Percentiles rank a stretch among this genome's conserved stretches.
These are phyloP conservation scores for Ariopsis seemanni DNA, from an alignment of 2,113 vertebrate genomes.

Conservation along the genomic window DNA sequence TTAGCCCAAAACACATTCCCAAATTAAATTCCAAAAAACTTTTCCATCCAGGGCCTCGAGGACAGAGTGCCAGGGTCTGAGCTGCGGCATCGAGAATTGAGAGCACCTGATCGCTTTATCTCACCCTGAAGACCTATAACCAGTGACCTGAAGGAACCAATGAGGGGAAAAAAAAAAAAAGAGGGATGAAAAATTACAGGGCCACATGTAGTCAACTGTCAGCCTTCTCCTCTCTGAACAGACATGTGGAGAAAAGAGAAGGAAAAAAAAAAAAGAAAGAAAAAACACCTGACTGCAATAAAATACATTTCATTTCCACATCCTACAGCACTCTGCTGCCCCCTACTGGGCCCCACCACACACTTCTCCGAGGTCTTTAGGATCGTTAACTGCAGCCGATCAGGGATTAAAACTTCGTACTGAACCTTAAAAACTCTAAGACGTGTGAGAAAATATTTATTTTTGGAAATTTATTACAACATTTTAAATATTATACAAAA, in stretches of 20 bases:
- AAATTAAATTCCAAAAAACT: constrained; percentile 30
- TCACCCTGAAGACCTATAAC: constrained; percentile 52
- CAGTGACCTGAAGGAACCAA: constrained; percentile 49
- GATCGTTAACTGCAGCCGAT: not conserved
- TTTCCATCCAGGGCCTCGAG: constrained; percentile 38
- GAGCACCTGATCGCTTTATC: constrained; percentile 44
- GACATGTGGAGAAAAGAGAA: constrained; percentile 32
- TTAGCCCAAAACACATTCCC: constrained; percentile 34
- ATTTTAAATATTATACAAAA: no score
- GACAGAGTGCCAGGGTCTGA: constrained; percentile 15
- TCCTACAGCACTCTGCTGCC: constrained; percentile 37
- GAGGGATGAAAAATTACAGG: constrained; percentile 37
- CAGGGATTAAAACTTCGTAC: not conserved
- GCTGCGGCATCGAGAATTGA: constrained; percentile 9
- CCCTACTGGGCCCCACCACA: constrained; percentile 23
- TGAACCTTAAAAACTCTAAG: no score
- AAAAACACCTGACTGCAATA: constrained; percentile 36
- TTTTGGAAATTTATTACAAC: no score
- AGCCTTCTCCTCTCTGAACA: constrained; percentile 11
- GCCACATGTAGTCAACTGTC: not conserved
- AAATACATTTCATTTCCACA: constrained; percentile 17
- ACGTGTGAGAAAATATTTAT: no score
- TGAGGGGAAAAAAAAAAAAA: constrained; percentile 25
- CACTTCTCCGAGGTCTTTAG: not conserved
- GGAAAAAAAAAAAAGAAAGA: not conserved